Conservation (phyloP, 2,113 vertebrate species). For the Oceanites oceanicus region DNA sequence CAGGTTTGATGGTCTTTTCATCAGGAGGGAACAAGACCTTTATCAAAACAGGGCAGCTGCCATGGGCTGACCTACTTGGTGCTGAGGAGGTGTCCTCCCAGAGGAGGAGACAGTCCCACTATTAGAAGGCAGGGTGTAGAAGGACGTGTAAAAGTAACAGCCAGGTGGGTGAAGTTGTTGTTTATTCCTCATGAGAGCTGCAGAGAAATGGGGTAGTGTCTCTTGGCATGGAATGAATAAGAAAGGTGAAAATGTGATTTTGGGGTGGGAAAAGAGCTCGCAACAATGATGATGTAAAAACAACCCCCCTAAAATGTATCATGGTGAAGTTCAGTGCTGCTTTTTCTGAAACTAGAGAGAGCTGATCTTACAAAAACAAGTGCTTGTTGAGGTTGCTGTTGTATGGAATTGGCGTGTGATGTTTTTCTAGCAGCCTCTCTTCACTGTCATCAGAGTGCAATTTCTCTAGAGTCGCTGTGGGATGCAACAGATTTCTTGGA, state of each 20-base stretch:
- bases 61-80: background rate
- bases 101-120: background rate
- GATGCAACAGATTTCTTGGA: conserved; percentile 74
- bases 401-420: conserved; percentile 32
- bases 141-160: background rate
- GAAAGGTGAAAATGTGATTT: conserved; percentile 32
- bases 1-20: background rate
- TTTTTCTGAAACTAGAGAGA: conserved; percentile 37
- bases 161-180: background rate
- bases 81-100: background rate
- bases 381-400: conserved; percentile 42
- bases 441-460: conserved; percentile 66
- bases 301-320: background rate
- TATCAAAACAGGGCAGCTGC: background rate
- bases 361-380: conserved; percentile 54
- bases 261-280: background rate
- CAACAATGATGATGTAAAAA: background rate
- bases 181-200: background rate
- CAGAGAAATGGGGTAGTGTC: background rate
- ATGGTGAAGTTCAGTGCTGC: conserved; percentile 19
- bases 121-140: background rate
- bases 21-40: background rate
- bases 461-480: conserved; percentile 64
- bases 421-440: conserved; percentile 63
- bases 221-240: conserved; percentile 34